These are phyloP conservation scores for Passer domesticus DNA, from an alignment of 2,113 vertebrate species.

Conservation along the genomic window DNA sequence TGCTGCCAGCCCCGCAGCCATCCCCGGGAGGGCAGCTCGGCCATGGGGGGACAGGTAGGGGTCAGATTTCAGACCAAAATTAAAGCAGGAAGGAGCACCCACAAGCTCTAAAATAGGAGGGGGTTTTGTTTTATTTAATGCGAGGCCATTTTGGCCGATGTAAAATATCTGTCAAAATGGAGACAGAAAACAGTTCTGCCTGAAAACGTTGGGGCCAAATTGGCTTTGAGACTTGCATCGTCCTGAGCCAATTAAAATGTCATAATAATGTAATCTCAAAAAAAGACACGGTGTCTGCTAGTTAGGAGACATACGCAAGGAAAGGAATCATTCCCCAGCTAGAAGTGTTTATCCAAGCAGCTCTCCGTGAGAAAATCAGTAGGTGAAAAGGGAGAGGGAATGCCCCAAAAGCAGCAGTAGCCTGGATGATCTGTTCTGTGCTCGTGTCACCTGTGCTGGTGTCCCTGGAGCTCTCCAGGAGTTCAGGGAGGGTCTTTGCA, in stretches of 20 bases:
- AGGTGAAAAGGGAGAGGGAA: neutral
- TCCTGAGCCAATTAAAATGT: conserved; percentile 58
- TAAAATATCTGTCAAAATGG: conserved; percentile 36
- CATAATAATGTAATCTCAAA: conserved; percentile 22
- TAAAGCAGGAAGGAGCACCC: neutral
- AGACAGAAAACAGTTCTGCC: conserved; percentile 19
- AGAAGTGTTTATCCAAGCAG: neutral
- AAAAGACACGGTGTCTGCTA: neutral
- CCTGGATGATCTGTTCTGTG: accelerated
- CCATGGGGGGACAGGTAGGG: neutral
- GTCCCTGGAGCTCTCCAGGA: neutral
- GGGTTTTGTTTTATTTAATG: neutral
- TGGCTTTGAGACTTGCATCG: conserved; percentile 22
- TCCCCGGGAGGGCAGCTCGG: neutral
- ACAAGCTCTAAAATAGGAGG: neutral
- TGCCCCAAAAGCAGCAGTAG: neutral
- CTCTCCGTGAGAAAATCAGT: neutral
- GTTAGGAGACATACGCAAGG: neutral
- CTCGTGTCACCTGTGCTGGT: accelerated
- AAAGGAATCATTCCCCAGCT: neutral
- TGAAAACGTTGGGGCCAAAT: neutral
- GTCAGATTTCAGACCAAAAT: conserved; percentile 20
- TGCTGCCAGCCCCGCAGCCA: neutral
- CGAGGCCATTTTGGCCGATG: conserved; percentile 7
- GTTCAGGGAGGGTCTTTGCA: neutral